A percentile compares a stretch with the other conserved stretches of the same genome.
Evolutionary conservation across 2,888 invertebrate species (phyloP).

Genomic region (Tanypteryx hageni): DNA sequence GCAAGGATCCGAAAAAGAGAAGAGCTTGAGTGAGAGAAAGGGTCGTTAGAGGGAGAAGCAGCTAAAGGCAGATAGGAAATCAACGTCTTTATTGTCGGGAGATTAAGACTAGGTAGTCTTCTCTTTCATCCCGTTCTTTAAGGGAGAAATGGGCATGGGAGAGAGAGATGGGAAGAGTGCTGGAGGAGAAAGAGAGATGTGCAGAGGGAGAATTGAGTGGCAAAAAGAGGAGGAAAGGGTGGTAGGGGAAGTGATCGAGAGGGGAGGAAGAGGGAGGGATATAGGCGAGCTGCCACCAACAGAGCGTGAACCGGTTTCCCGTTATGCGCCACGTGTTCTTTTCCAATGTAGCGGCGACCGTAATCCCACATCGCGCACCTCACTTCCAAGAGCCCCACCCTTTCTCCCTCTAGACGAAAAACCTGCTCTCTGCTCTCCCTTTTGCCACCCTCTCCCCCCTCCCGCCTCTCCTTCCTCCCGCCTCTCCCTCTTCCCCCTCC

Average conservation of each 20-base stretch:
- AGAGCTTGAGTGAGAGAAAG: no score
- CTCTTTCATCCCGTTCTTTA: background rate
- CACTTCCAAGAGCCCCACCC: constrained; percentile 1
- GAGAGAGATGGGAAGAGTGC: background rate
- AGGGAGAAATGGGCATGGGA: background rate
- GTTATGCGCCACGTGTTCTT: constrained; percentile 32
- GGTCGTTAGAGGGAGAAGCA: no score
- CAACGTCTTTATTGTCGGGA: no score
- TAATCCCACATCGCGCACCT: constrained; percentile 29
- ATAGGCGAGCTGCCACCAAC: constrained; percentile 31
- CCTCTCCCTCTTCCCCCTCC: background rate
- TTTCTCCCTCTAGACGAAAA: background rate
- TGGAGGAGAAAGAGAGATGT: background rate
- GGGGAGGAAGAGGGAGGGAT: background rate
- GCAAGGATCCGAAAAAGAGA: no score
- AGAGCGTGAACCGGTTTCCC: constrained; percentile 29
- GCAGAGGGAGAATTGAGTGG: background rate
- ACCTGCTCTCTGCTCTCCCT: background rate
- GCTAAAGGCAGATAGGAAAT: no score
- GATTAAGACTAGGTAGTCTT: background rate
- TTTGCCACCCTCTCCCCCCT: background rate
- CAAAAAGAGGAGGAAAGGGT: background rate
- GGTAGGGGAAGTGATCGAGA: background rate
- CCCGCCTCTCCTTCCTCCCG: background rate
- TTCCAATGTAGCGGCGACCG: constrained; percentile 35